Conservation (phyloP, 2,113 vertebrate species). For the Neogale vison region DNA sequence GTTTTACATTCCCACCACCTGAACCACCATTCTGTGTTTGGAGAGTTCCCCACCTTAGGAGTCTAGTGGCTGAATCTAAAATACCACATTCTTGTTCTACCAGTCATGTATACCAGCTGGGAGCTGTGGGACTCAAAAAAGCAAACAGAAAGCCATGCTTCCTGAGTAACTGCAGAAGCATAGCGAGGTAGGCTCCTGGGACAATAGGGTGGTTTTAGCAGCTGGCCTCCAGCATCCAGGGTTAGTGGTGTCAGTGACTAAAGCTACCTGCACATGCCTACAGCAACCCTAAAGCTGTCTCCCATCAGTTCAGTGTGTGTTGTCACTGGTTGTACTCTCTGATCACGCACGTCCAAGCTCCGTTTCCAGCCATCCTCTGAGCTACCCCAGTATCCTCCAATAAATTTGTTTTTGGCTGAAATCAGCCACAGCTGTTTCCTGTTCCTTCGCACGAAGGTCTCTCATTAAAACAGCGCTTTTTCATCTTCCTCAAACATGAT, state of each 20-base stretch:
- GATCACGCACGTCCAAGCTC: neutral
- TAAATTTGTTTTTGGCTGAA: neutral
- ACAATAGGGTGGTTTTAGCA: neutral
- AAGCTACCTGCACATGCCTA: neutral
- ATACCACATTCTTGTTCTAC: neutral
- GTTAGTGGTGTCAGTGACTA: neutral
- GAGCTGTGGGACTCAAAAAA: neutral
- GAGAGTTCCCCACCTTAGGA: neutral
- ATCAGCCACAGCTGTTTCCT: neutral
- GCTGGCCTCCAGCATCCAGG: neutral
- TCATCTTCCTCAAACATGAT: conserved; percentile 1
- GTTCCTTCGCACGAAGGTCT: neutral
- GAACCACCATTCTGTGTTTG: neutral
- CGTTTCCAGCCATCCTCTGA: neutral
- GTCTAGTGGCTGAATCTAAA: neutral
- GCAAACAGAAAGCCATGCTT: neutral
- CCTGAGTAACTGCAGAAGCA: neutral
- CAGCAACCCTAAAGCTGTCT: neutral
- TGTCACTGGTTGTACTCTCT: neutral
- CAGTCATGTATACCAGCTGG: neutral
- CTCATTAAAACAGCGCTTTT: neutral
- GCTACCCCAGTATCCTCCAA: neutral
- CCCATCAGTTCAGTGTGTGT: neutral
- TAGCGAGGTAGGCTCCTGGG: neutral
- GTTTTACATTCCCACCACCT: neutral